Conservation (phyloP, 2,888 invertebrate genomes). For the Cartodere bifasciata region DNA sequence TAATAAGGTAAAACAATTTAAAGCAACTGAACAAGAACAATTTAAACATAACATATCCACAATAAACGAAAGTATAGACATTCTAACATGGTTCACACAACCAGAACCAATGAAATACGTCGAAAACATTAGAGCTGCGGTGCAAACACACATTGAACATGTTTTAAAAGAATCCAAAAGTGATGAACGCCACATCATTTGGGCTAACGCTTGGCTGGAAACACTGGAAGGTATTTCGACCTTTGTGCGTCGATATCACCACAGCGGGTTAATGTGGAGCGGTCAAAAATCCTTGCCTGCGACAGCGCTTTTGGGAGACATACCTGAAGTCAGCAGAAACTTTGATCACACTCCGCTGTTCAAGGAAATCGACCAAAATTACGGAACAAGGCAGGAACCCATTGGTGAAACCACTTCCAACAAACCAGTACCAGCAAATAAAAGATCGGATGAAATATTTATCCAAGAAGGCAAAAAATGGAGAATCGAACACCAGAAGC, state of each 20-base stretch:
- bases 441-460: slow-evolving; percentile 3
- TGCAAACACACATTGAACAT: slow-evolving; percentile 11
- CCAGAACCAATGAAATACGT: slow-evolving; percentile 13
- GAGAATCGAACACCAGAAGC: slow-evolving; percentile 11
- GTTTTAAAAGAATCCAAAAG: slow-evolving; percentile 9
- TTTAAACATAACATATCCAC: slow-evolving; percentile 11
- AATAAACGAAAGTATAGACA: slow-evolving; percentile 13
- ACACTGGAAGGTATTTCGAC: slow-evolving; percentile 14
- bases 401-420: slow-evolving; percentile 16
- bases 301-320: slow-evolving; percentile 14
- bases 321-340: slow-evolving; percentile 11
- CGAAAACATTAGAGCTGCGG: slow-evolving; percentile 9
- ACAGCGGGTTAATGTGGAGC: slow-evolving; percentile 14
- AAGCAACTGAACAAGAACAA: slow-evolving; percentile 9
- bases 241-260: slow-evolving; percentile 12
- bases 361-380: slow-evolving; percentile 16
- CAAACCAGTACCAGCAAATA: too few relatives aligned
- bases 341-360: slow-evolving; percentile 14
- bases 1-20: slow-evolving; percentile 10
- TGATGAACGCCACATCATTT: slow-evolving; percentile 11
- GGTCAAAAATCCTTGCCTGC: slow-evolving; percentile 13
- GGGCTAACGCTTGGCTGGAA: slow-evolving; percentile 15
- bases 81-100: slow-evolving; percentile 16
- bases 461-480: slow-evolving; percentile 10
- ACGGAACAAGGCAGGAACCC: too few relatives aligned